These are phyloP conservation scores for Platalea minor DNA, from an alignment of 2,797 vertebrate species.

Conservation along the genomic window DNA sequence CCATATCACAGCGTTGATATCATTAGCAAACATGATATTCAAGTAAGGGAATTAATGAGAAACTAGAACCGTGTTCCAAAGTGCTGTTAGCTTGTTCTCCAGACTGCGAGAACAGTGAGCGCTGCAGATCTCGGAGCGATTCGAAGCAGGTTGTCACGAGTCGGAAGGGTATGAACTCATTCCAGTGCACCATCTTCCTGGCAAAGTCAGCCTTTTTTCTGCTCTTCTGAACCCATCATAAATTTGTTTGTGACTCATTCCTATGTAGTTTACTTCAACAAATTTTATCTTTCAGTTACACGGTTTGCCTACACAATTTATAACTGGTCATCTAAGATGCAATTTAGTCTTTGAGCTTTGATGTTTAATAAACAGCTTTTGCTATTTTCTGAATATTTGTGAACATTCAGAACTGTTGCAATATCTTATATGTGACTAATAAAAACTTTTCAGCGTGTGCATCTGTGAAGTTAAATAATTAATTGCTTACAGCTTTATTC, in stretches of 20 bases:
- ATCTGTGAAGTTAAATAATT: neutral
- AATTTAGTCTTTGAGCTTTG: neutral
- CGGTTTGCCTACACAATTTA: neutral
- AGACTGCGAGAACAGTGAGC: neutral
- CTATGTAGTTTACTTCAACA: neutral
- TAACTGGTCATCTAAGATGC: neutral
- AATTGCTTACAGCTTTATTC: neutral
- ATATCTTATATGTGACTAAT: neutral
- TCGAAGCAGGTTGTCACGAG: neutral
- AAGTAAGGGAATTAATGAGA: neutral
- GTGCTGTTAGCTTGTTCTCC: neutral
- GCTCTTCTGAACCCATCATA: neutral
- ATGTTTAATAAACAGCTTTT: neutral
- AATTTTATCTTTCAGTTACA: neutral
- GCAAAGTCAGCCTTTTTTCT: neutral
- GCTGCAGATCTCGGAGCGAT: rapidly evolving
- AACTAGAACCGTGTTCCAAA: neutral
- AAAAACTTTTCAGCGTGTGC: neutral
- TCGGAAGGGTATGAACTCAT: neutral
- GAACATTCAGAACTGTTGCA: neutral
- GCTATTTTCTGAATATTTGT: neutral
- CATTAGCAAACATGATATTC: neutral
- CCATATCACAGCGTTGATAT: neutral
- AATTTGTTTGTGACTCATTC: neutral
- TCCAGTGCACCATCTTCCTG: neutral